Conservation (phyloP, 2,797 vertebrate species). For the Urosaurus nigricauda region DNA sequence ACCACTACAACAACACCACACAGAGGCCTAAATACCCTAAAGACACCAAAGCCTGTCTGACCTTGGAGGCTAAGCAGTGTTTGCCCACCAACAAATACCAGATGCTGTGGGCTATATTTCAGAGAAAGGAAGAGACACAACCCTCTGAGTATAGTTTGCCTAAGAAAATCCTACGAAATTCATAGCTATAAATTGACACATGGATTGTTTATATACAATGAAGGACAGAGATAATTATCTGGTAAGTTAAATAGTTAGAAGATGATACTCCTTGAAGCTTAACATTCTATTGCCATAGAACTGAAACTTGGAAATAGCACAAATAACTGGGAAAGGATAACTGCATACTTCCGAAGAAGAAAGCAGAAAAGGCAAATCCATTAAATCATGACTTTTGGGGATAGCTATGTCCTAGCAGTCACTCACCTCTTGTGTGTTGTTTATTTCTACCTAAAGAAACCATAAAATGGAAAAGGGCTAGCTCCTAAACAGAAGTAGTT, state of each 20-base stretch:
- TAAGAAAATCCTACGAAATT: no score
- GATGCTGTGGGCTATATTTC: no score
- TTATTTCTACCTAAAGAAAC: background rate
- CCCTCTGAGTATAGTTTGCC: no score
- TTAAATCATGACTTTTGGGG: background rate
- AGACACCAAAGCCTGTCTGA: no score
- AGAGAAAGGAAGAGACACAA: no score
- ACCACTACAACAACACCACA: no score
- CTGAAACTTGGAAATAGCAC: background rate
- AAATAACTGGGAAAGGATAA: background rate
- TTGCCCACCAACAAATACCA: no score
- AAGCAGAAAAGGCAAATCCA: background rate
- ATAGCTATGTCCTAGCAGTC: background rate
- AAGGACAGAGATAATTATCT: background rate
- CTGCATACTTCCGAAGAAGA: background rate
- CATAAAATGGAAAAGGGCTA: background rate
- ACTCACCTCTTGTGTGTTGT: fast-evolving
- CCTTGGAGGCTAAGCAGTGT: no score
- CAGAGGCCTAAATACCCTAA: no score
- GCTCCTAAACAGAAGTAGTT: constrained; percentile 22
- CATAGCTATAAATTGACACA: no score
- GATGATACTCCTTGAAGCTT: background rate
- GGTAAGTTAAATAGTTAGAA: background rate
- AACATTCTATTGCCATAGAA: background rate
- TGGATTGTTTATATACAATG: background rate